These are phyloP conservation scores for Lasioglossum lativentre DNA, from an alignment of 2,888 invertebrate species.

Conservation along the genomic window DNA sequence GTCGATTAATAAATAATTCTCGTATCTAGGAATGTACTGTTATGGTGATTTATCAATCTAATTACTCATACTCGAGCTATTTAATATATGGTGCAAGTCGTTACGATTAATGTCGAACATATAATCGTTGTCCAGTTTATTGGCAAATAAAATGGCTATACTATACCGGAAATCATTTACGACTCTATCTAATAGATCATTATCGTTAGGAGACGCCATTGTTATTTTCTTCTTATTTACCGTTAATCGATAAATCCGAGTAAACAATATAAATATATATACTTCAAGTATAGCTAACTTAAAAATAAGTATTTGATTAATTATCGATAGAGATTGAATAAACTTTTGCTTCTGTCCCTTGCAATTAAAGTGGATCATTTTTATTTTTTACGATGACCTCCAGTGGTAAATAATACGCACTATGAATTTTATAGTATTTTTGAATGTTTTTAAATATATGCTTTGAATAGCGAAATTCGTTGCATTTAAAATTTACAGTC, in stretches of 20 bases:
- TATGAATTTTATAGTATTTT: background rate
- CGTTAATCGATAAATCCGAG: background rate
- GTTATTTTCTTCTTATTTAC: background rate
- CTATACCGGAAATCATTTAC: background rate
- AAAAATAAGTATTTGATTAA: background rate
- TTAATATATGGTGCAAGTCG: background rate
- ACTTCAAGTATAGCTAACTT: background rate
- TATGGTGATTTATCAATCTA: background rate
- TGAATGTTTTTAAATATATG: too few species aligned
- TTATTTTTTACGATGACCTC: too few species aligned
- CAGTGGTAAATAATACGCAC: too few species aligned
- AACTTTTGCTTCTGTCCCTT: too few species aligned
- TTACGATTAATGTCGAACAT: background rate
- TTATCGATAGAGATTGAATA: background rate
- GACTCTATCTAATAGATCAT: background rate
- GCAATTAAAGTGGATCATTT: too few species aligned
- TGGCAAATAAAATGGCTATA: background rate
- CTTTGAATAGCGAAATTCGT: background rate
- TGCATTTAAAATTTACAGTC: background rate
- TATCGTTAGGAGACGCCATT: background rate
- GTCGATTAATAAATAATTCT: background rate
- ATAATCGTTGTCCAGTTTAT: background rate
- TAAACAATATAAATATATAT: background rate
- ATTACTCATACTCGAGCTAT: background rate
- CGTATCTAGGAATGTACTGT: background rate